phyloP scores from a whole-genome alignment of 2,888 invertebrate genomes.

The Diogma glabrata region DNA sequence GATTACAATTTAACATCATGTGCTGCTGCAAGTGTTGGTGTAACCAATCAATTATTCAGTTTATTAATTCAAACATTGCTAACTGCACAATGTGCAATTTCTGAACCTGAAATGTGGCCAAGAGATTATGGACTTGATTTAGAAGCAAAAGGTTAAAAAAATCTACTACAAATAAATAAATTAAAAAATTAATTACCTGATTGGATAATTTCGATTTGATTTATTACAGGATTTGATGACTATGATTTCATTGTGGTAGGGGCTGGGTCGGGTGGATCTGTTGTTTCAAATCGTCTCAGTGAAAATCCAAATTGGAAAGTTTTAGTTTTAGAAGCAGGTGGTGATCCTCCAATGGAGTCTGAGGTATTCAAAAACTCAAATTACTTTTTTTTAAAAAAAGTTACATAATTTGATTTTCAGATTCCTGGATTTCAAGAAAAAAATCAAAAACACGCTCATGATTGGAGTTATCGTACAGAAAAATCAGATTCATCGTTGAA shows the following conservation, averaged over 20 bases:
- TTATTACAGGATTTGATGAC: conserved; percentile 21
- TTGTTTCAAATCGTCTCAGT: conserved; percentile 38
- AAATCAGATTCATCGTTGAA: conserved; percentile 34
- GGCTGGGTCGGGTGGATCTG: conserved; percentile 39
- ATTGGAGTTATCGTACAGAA: conserved; percentile 39
- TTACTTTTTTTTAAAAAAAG: neutral
- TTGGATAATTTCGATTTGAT: neutral
- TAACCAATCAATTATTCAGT: conserved; percentile 37
- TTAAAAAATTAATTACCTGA: no score
- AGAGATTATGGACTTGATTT: conserved; percentile 32
- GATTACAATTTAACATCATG: conserved; percentile 19
- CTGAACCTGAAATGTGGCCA: conserved; percentile 43
- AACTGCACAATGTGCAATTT: conserved; percentile 45
- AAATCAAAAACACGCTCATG: conserved; percentile 17
- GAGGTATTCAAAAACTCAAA: conserved; percentile 27
- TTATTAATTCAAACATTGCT: conserved; percentile 46
- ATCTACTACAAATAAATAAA: no score
- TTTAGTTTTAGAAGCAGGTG: conserved; percentile 40
- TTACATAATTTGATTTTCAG: no score
- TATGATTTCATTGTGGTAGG: conserved; percentile 40
- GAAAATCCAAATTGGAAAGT: conserved; percentile 37
- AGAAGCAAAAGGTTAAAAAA: neutral
- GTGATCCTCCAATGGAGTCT: conserved; percentile 36
- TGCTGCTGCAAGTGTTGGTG: conserved; percentile 23
- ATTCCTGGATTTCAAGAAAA: neutral